phyloP scores from a whole-genome alignment of 2,888 invertebrate genomes.

The Tortrix viridana region DNA sequence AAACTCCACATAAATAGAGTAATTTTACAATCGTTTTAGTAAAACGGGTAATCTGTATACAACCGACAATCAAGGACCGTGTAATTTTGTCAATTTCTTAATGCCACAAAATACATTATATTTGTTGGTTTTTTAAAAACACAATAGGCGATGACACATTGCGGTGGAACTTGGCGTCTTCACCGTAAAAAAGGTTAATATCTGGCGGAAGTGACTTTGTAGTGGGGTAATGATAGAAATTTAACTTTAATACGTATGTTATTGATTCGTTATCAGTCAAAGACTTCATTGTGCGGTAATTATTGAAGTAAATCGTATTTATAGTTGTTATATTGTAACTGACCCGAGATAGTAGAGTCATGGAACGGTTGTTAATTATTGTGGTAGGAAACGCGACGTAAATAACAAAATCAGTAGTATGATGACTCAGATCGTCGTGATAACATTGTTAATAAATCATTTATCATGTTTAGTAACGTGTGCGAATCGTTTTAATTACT shows the following conservation, averaged over 20 bases:
- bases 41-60: conserved; percentile 78
- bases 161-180: conserved; percentile 70
- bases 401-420: conserved; percentile 57
- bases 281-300: conserved; percentile 77
- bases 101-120: conserved; percentile 67
- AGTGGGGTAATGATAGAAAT: conserved; percentile 60
- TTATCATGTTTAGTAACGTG: conserved; percentile 71
- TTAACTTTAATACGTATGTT: conserved; percentile 62
- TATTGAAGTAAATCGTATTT: conserved; percentile 81
- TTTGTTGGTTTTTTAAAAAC: conserved; percentile 59
- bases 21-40: conserved; percentile 74
- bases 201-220: conserved; percentile 71
- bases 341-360: conserved; percentile 71
- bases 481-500: conserved; percentile 80
- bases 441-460: conserved; percentile 65
- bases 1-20: conserved; percentile 69
- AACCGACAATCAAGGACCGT: conserved; percentile 74
- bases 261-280: conserved; percentile 76
- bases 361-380: conserved; percentile 60
- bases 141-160: conserved; percentile 80
- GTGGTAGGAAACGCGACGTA: conserved; percentile 43
- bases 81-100: conserved; percentile 78
- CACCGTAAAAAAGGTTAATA: conserved; percentile 56
- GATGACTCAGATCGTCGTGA: conserved; percentile 51
- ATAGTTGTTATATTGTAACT: conserved; percentile 66